Evolutionary conservation across 2,113 vertebrate genomes (phyloP), one percentile per base, ranked within the genome.

Genomic region (Antechinus stuartii): DNA sequence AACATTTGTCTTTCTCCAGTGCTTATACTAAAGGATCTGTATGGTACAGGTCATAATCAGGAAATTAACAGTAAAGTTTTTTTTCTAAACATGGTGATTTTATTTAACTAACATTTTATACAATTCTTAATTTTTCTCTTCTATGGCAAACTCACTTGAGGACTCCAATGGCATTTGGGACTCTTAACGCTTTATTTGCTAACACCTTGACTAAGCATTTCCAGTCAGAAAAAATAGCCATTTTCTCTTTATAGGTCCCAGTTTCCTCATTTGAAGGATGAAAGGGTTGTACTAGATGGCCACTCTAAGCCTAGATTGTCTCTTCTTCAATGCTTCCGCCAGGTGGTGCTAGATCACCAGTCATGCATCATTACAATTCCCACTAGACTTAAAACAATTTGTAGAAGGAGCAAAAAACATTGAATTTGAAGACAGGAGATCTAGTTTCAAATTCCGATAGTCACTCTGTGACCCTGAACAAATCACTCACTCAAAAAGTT

Each of bases 261-360:
- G 7, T 84, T 42, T 84, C 19, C n/a, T 84, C 19, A 23, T 84
- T 42, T 42, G n/a, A 3, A 84, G 0, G 23, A n/a, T 19, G 3
- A 84, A 61, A 91, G 49, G 23, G 22, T 49, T 26, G 56, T 30
- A 91, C 11, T 7, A 91, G 49, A 16, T 8, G 35, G 25, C 50
- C 53, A 12, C 68, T 56, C 56, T 76, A 91, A 92, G 52, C 68
- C n/a, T 55, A 96, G 50, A 50, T 93, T 42, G 91, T 92, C 50
- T 12, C 22, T 91, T 84, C 2, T 42, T 42, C n/a, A n/a, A 5
- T 84, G 2, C 53, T 53, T 42, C 92, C 97, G 97, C 96, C 92
- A 98, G 97, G 95, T 96, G 97, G 95, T 50, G 23, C 91, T 91
- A 10, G 76, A 23, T 6, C 54, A 90, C 54, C 92, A 97, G 52